Percentiles rank a stretch among this genome's conserved stretches.
Evolutionary conservation across 2,888 invertebrate species (phyloP).

Genomic region (Torymus auratus): DNA sequence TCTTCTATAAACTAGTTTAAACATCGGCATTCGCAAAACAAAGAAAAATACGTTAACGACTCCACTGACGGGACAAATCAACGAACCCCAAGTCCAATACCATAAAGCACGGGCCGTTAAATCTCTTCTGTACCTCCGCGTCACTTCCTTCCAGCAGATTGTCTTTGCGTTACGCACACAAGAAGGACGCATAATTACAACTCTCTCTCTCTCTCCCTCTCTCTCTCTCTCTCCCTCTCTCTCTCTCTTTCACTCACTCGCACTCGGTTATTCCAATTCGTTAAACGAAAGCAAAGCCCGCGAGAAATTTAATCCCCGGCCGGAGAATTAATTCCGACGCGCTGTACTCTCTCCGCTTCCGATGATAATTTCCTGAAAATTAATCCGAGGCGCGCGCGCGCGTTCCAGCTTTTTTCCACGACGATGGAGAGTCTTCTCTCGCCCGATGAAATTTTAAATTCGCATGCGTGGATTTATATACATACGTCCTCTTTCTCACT

Average conservation of each 20-base stretch:
- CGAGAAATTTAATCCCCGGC: slow-evolving; percentile 15
- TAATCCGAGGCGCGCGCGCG: not conserved
- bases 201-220: no score
- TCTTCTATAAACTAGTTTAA: no score
- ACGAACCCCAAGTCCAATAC: no score
- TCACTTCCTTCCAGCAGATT: slow-evolving; percentile 9
- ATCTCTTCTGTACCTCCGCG: no score
- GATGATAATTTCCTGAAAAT: slow-evolving; percentile 20
- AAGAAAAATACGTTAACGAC: no score
- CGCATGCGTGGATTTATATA: not conserved
- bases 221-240: not conserved
- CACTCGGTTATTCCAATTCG: slow-evolving; percentile 4
- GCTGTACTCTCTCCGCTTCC: not conserved
- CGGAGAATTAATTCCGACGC: slow-evolving; percentile 22
- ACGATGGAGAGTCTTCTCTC: not conserved
- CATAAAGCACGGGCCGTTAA: no score
- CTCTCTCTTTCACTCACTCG: not conserved
- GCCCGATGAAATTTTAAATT: not conserved
- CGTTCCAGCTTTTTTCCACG: not conserved
- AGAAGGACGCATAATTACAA: slow-evolving; percentile 11
- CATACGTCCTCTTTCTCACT: not conserved
- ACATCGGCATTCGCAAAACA: no score
- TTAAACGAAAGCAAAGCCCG: slow-evolving; percentile 9
- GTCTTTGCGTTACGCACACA: not conserved
- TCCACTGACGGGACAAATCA: no score